Conservation (phyloP, 2,888 invertebrate species). For the Caenorhabditis japonica region DNA sequence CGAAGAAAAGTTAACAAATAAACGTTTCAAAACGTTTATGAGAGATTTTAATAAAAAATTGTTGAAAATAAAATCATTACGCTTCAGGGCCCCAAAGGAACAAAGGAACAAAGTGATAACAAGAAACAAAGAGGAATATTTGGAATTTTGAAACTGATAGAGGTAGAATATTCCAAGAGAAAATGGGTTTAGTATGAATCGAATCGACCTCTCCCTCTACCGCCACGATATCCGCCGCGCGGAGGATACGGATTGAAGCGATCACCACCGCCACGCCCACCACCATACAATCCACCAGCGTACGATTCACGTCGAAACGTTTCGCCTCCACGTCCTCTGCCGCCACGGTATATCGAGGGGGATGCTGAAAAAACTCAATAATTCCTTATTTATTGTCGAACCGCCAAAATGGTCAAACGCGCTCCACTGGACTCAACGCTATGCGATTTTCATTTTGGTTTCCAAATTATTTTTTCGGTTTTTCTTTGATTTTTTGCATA, state of each 20-base stretch:
- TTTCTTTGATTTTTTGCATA: no score
- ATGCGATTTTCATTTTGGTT: no score
- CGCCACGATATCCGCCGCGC: slow-evolving; percentile 19
- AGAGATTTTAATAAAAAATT: no score
- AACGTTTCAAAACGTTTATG: no score
- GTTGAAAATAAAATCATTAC: no score
- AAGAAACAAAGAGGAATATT: neutral
- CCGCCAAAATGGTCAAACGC: no score
- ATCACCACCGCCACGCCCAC: slow-evolving; percentile 20
- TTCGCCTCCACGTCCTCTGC: slow-evolving; percentile 10
- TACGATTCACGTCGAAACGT: slow-evolving; percentile 30
- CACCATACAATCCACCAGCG: slow-evolving; percentile 23
- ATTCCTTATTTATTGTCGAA: no score
- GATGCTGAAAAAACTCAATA: slow-evolving; percentile 17
- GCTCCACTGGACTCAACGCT: no score
- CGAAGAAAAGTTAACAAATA: neutral
- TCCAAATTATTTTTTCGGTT: no score
- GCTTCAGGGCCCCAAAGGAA: no score
- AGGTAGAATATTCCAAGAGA: neutral
- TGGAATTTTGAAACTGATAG: neutral
- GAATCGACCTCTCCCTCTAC: slow-evolving; percentile 31
- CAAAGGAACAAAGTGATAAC: neutral
- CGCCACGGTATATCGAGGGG: slow-evolving; percentile 18
- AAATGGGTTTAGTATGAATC: slow-evolving; percentile 25
- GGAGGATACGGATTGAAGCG: slow-evolving; percentile 19